Evolutionary conservation across 2,888 invertebrate species (phyloP).

Genomic region (Cheilosia scutellata): DNA sequence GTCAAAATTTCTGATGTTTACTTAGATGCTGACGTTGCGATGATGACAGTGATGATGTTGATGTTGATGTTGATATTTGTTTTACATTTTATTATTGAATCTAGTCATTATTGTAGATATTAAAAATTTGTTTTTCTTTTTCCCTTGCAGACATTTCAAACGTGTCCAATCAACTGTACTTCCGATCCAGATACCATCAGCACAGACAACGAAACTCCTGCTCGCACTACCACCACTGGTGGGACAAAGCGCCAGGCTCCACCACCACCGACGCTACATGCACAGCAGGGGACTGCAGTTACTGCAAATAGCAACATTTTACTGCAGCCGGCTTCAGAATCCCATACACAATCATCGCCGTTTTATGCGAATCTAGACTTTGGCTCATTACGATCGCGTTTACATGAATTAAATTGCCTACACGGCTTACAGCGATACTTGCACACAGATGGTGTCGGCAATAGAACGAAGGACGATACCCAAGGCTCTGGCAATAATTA

Average conservation of each 20-base stretch:
- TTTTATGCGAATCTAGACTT: constrained; percentile 84
- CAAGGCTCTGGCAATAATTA: constrained; percentile 80
- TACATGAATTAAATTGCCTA: constrained; percentile 86
- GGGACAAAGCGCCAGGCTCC: constrained; percentile 75
- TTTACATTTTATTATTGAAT: constrained; percentile 1
- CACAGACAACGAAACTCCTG: constrained; percentile 81
- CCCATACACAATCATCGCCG: constrained; percentile 78
- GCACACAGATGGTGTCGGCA: constrained; percentile 76
- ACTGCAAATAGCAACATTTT: constrained; percentile 68
- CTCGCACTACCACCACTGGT: constrained; percentile 79
- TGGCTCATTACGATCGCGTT: constrained; percentile 88
- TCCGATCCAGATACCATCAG: constrained; percentile 82
- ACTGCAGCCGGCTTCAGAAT: constrained; percentile 2
- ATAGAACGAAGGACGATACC: constrained; percentile 77
- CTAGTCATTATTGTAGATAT: neutral
- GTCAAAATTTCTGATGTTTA: constrained; percentile 3
- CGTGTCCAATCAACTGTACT: constrained; percentile 86
- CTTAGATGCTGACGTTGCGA: neutral
- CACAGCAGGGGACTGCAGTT: constrained; percentile 75
- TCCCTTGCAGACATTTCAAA: constrained; percentile 88
- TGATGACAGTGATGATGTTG: neutral
- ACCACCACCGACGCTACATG: constrained; percentile 69
- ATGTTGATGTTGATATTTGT: neutral
- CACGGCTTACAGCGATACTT: constrained; percentile 82
- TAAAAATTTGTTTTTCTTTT: constrained; percentile 21